These are phyloP conservation scores for Cyclargus thomasi DNA, from an alignment of 1,140 invertebrate species.

Conservation along the genomic window DNA sequence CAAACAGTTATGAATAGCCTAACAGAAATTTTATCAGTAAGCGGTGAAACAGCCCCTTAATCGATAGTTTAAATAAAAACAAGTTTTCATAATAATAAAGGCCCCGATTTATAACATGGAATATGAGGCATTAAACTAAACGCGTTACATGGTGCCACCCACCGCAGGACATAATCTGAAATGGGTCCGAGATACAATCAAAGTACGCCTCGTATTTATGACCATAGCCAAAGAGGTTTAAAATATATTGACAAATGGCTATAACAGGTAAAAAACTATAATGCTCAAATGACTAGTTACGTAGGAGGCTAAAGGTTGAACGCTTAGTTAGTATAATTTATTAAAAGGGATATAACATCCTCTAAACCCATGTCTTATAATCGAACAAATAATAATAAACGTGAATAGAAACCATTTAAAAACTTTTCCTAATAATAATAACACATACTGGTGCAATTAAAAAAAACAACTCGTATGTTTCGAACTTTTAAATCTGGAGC, in stretches of 20 bases:
- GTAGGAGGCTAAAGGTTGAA: background rate
- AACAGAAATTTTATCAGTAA: too few species aligned
- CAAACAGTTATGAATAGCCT: too few species aligned
- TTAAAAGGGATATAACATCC: too few species aligned
- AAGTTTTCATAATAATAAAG: background rate
- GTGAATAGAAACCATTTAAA: too few species aligned
- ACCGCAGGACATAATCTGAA: slow-evolving; percentile 5
- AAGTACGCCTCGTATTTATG: background rate
- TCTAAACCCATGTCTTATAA: too few species aligned
- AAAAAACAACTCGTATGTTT: too few species aligned
- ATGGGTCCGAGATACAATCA: slow-evolving; percentile 1
- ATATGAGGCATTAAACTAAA: background rate
- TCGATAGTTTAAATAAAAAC: background rate
- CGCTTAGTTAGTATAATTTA: background rate
- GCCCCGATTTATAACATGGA: background rate
- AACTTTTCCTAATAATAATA: too few species aligned
- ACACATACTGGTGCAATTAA: too few species aligned
- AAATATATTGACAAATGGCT: slow-evolving; percentile 7
- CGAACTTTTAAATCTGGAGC: too few species aligned
- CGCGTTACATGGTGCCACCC: background rate
- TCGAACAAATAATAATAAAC: too few species aligned
- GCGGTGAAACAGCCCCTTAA: too few species aligned
- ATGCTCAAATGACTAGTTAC: background rate
- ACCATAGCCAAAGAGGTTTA: slow-evolving; percentile 1
- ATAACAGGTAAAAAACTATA: slow-evolving; percentile 4